Percentiles rank a stretch among this genome's conserved stretches.
Conservation (phyloP, 23 tunicate genomes). For the Botrylloides violaceus region DNA sequence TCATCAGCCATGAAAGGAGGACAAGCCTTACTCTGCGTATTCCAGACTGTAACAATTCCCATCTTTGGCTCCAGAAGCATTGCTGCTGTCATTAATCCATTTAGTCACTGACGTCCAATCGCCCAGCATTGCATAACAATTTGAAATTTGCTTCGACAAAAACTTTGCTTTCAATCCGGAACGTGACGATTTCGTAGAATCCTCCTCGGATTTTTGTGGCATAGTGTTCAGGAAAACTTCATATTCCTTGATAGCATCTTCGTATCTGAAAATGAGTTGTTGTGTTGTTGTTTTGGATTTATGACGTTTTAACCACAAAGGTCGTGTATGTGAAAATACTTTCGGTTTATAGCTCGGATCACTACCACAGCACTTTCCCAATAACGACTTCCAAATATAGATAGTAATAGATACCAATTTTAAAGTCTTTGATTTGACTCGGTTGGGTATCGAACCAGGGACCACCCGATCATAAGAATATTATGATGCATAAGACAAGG, state of each 20-base stretch:
- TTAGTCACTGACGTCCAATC: slow-evolving; percentile 40
- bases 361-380: too few relatives aligned
- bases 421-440: too few relatives aligned
- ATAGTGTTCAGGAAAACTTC: slow-evolving; percentile 21
- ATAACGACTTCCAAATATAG: too few relatives aligned
- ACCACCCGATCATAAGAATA: too few relatives aligned
- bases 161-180: neutral
- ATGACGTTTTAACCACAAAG: too few relatives aligned
- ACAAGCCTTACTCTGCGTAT: slow-evolving; percentile 46
- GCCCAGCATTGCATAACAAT: slow-evolving; percentile 43
- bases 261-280: slow-evolving; percentile 56
- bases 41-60: slow-evolving; percentile 25
- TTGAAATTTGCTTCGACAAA: slow-evolving; percentile 39
- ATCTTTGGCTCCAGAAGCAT: slow-evolving; percentile 9
- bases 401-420: too few relatives aligned
- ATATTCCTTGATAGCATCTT: slow-evolving; percentile 74
- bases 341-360: too few relatives aligned
- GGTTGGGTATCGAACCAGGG: too few relatives aligned
- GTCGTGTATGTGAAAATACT: too few relatives aligned
- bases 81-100: slow-evolving; percentile 26
- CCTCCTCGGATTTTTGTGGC: slow-evolving; percentile 27
- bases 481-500: too few relatives aligned
- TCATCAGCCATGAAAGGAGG: too few relatives aligned
- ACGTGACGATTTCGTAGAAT: neutral
- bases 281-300: too few relatives aligned